Percentiles rank a stretch among this genome's conserved stretches.
Evolutionary conservation across 2,888 invertebrate genomes (phyloP).

Genomic region (Torymus tubicola): DNA sequence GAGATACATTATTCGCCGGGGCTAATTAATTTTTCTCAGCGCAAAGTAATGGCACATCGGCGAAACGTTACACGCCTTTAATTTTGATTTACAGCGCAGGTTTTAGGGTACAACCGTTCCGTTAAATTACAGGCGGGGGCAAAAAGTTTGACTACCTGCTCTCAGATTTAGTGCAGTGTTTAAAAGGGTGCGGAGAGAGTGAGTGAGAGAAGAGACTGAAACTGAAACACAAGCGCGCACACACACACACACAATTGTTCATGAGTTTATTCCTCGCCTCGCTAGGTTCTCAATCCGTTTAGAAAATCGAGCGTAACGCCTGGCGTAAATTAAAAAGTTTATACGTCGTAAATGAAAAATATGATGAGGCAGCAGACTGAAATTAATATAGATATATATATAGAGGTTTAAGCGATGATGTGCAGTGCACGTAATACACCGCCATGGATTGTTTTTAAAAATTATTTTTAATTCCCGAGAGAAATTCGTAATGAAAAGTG

Average conservation of each 20-base stretch:
- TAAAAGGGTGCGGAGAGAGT: slow-evolving; percentile 14
- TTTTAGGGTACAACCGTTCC: slow-evolving; percentile 33
- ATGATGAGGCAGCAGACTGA: too few species aligned
- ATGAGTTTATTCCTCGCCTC: slow-evolving; percentile 5
- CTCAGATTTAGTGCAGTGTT: slow-evolving; percentile 38
- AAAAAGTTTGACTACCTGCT: slow-evolving; percentile 43
- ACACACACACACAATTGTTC: slow-evolving; percentile 8
- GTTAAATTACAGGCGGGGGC: slow-evolving; percentile 37
- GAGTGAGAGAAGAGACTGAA: too few species aligned
- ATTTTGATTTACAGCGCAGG: slow-evolving; percentile 44
- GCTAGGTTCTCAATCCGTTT: slow-evolving; percentile 18
- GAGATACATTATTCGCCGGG: slow-evolving; percentile 15
- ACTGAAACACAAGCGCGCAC: background rate
- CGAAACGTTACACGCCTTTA: slow-evolving; percentile 31
- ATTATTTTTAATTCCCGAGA: too few species aligned
- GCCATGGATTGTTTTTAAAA: too few species aligned
- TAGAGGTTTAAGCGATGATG: too few species aligned
- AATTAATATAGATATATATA: too few species aligned
- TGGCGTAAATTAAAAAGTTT: background rate
- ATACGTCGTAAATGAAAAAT: too few species aligned
- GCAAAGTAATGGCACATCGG: slow-evolving; percentile 21
- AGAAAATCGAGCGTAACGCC: slow-evolving; percentile 30
- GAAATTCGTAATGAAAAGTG: too few species aligned
- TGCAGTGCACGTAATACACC: too few species aligned
- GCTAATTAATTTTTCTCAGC: slow-evolving; percentile 40